Evolutionary conservation across 2,888 invertebrate species (phyloP).

Genomic region (Eupsilia transversa): DNA sequence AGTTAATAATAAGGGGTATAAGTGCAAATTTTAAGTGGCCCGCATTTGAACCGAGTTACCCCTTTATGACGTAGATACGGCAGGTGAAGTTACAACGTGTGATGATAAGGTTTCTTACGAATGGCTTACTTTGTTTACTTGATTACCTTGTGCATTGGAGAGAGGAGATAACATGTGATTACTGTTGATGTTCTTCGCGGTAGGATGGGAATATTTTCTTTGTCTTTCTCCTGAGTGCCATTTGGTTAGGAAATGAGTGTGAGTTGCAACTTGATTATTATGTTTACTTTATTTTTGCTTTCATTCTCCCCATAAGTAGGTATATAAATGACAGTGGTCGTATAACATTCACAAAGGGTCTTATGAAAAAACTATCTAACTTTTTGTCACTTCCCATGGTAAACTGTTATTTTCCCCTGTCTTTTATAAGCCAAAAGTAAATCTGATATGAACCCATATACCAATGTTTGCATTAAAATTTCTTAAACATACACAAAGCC

Average conservation of each 20-base stretch:
- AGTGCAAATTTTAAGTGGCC: conserved; percentile 80
- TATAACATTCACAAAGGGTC: too few relatives aligned
- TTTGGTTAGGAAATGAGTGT: background rate
- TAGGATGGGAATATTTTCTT: background rate
- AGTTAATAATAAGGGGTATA: conserved; percentile 79
- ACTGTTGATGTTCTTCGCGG: background rate
- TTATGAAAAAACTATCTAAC: too few relatives aligned
- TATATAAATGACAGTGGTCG: background rate
- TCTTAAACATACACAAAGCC: conserved; percentile 9
- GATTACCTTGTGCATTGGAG: conserved; percentile 42
- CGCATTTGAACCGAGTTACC: conserved; percentile 75
- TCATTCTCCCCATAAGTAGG: background rate
- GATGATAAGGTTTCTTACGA: conserved; percentile 53
- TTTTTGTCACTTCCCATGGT: too few relatives aligned
- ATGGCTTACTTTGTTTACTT: conserved; percentile 61
- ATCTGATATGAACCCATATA: background rate
- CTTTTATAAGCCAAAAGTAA: background rate
- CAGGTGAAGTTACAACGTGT: conserved; percentile 72
- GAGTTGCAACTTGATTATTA: background rate
- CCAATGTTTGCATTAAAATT: conserved; percentile 16
- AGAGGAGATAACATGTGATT: conserved; percentile 36
- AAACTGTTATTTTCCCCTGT: background rate
- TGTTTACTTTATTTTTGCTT: background rate
- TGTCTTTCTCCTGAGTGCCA: background rate
- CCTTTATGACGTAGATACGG: conserved; percentile 61